phyloP scores from a whole-genome alignment of 1,140 invertebrate species.

The Sarcophaga peregrina region DNA sequence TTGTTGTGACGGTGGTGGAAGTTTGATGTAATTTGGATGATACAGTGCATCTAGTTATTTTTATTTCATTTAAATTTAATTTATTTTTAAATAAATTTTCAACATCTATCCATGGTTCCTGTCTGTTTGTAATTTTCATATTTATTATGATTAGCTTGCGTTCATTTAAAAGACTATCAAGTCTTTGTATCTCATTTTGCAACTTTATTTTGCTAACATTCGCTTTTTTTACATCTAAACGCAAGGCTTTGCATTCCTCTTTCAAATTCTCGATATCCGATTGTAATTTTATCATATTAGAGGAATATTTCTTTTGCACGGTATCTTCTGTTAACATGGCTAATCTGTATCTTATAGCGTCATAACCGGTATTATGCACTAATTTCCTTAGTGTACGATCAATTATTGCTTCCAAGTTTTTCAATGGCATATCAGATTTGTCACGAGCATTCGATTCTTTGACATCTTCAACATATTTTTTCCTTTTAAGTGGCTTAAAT shows the following conservation, averaged over 20 bases:
- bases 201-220: conserved; percentile 33
- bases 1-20: background rate
- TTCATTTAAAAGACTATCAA: conserved; percentile 36
- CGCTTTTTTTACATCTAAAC: conserved; percentile 12
- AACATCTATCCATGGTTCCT: conserved; percentile 5
- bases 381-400: too few species aligned
- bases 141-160: conserved; percentile 43
- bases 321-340: too few species aligned
- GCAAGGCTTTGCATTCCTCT: conserved; percentile 27
- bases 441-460: too few species aligned
- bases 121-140: background rate
- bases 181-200: conserved; percentile 39
- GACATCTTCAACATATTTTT: too few species aligned
- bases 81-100: conserved; percentile 29
- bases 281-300: background rate
- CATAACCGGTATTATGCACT: too few species aligned
- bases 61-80: conserved; percentile 2
- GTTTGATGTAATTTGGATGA: background rate
- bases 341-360: too few species aligned
- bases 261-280: conserved; percentile 33
- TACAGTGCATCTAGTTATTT: conserved; percentile 8
- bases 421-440: too few species aligned
- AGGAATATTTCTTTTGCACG: too few species aligned
- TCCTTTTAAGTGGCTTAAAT: too few species aligned
- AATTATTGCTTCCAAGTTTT: too few species aligned